Evolutionary conservation across 2,113 vertebrate genomes (phyloP).

Genomic region (Edolisoma coerulescens): DNA sequence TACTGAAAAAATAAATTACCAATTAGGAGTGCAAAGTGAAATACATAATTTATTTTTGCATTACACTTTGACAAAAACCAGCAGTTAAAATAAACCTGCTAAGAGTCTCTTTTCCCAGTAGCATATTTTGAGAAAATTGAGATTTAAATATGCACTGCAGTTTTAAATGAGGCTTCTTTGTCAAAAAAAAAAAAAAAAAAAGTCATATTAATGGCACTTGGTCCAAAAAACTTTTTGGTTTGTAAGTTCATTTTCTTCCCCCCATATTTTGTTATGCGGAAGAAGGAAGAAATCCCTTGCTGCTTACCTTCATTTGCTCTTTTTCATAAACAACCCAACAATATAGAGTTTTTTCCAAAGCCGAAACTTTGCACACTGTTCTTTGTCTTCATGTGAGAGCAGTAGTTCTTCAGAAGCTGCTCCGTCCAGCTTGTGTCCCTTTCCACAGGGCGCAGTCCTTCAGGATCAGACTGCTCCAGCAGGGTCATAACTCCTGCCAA

Average conservation of each 20-base stretch:
- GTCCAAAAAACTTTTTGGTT: background rate
- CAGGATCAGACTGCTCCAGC: background rate
- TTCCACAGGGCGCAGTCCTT: background rate
- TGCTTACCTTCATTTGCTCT: background rate
- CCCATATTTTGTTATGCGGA: background rate
- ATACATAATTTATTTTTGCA: background rate
- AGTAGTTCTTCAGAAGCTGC: background rate
- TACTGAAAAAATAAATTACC: background rate
- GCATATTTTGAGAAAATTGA: background rate
- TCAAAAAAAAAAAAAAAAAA: background rate
- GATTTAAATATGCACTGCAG: background rate
- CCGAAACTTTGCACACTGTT: background rate
- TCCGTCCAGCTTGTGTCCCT: background rate
- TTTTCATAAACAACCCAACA: background rate
- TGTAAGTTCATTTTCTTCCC: background rate
- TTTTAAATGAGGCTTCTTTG: background rate
- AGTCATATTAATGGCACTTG: background rate
- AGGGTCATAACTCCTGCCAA: fast-evolving
- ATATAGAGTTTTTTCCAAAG: background rate
- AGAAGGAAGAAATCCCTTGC: background rate
- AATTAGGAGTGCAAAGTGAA: background rate
- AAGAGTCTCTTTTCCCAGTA: background rate
- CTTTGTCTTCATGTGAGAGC: background rate
- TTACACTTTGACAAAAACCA: background rate
- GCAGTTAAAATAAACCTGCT: background rate